A percentile compares a stretch with the other conserved stretches of the same genome.
Conservation (phyloP, 2,888 invertebrate species). For the Timema podura region DNA sequence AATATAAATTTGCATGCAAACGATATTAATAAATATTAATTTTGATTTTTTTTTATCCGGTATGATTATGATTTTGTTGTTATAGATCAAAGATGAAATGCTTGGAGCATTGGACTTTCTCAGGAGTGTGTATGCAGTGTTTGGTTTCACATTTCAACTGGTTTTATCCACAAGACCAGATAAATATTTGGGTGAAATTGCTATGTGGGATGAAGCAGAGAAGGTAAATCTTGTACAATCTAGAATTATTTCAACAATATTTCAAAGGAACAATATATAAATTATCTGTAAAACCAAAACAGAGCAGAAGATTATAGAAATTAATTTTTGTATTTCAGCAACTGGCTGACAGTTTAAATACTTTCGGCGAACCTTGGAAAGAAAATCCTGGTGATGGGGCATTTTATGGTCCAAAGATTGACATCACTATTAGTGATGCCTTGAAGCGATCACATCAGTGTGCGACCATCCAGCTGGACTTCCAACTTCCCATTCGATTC, state of each 20-base stretch:
- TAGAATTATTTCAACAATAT: too few species aligned
- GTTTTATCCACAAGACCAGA: slow-evolving; percentile 93
- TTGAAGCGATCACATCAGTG: slow-evolving; percentile 87
- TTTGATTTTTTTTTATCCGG: too few species aligned
- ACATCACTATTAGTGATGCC: slow-evolving; percentile 94
- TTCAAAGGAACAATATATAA: too few species aligned
- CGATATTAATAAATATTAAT: too few species aligned
- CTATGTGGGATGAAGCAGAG: slow-evolving; percentile 90
- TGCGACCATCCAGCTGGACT: slow-evolving; percentile 97
- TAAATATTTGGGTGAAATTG: slow-evolving; percentile 83
- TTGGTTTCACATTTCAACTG: slow-evolving; percentile 93
- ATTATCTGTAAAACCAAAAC: too few species aligned
- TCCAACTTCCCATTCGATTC: slow-evolving; percentile 92
- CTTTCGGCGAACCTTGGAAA: slow-evolving; percentile 84
- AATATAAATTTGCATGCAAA: too few species aligned
- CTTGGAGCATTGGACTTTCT: slow-evolving; percentile 83
- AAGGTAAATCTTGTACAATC: slow-evolving; percentile 49
- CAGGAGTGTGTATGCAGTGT: slow-evolving; percentile 77
- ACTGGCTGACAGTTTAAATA: slow-evolving; percentile 76
- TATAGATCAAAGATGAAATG: slow-evolving; percentile 83
- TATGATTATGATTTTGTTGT: neutral
- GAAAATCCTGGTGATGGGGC: slow-evolving; percentile 95
- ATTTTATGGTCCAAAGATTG: slow-evolving; percentile 99
- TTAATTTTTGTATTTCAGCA: slow-evolving; percentile 52
- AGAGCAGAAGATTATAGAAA: too few species aligned